Base-by-base conservation (phyloP, 2,797 vertebrate genomes). In the Enteromius argenteus region DNA sequence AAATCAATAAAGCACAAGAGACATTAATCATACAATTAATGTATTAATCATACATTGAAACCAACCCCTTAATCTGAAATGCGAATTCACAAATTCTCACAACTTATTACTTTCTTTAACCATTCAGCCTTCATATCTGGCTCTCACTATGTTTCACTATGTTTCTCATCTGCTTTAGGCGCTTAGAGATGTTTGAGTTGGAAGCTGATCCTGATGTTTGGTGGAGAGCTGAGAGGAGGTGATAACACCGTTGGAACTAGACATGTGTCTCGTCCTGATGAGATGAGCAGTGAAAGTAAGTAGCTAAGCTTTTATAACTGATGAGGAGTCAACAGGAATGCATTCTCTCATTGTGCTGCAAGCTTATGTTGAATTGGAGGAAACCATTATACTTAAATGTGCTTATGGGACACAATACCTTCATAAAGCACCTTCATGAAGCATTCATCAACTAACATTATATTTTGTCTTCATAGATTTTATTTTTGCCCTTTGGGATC, bases 211-310 rank as follows among this genome's bases (percentile, higher is more conserved):
- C 21, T 17, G 23, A n/a, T 79, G 67, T 53, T 83, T 68, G 67
- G 23, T 32, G n/a, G 75, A 91, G 91, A 93, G 91, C 88, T 89
- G 81, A 85, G 78, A 86, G 75, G 72, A 85, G 87, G 86, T 89
- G 90, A 91, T 89, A 90, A 91, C 86, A 72, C 58, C 64, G 37
- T 83, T 84, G 85, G 64, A 87, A 85, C 85, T 64, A 84, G 85
- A 90, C 90, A 92, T 93, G 92, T 88, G 88, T 15, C 87, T 86
- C 37, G 89, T 90, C 86, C 88, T 88, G 92, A 93, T 92, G 92
- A 94, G 88, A 89, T 91, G 84, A 89, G 85, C 86, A 83, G 90
- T 37, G 37, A 85, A 76, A 86, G 72, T 87, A 90, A 92, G 87
- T 71, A 86, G 79, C 82, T 83, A 86, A 89, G 90, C 86, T 83